These are phyloP conservation scores for honey bee (Apis mellifera) DNA, from an alignment of 1,140 invertebrate species.

Conservation along the genomic window Amel_HAv3.1 CM009945.2:6846501-6847000, in stretches of 20 bases:
- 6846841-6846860: background rate
- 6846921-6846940: background rate
- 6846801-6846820: slow-evolving; percentile 21
- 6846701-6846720: no score
- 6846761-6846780: slow-evolving; percentile 44
- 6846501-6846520: background rate
- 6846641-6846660: no score
- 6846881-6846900: background rate
- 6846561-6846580: background rate
- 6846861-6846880: no score
- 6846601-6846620: background rate
- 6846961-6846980: background rate
- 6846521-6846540: background rate
- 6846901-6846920: background rate
- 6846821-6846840: background rate
- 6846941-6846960: background rate
- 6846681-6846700: no score
- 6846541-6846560: background rate
- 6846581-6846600: background rate
- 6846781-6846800: slow-evolving; percentile 48
- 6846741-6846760: slow-evolving; percentile 42
- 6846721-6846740: background rate
- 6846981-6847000: no score
- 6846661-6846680: no score
- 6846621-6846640: no score